Evolutionary conservation across 2,888 invertebrate species (phyloP).

Genomic region (Idaea dimidiata): DNA sequence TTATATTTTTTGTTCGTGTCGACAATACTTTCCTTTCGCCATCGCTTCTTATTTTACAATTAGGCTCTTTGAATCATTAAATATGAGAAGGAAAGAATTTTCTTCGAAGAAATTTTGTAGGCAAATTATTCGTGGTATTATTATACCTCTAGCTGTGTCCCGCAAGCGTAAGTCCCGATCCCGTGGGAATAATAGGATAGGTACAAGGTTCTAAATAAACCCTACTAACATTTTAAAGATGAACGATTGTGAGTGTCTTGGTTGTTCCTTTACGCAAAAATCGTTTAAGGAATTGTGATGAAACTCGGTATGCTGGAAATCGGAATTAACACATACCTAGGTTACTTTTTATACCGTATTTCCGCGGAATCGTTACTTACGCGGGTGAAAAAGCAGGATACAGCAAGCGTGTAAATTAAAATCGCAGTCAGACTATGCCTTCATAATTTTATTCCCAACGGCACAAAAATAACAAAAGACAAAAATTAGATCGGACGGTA

Average conservation of each 20-base stretch:
- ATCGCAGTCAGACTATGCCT: conserved; percentile 15
- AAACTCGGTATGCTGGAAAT: not conserved
- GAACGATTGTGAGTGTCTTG: too few species aligned
- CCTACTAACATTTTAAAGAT: too few species aligned
- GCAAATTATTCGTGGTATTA: not conserved
- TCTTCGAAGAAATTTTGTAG: not conserved
- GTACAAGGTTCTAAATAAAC: too few species aligned
- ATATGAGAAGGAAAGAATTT: conserved; percentile 13
- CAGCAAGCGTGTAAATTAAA: conserved; percentile 28
- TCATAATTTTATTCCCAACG: conserved; percentile 25
- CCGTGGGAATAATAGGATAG: too few species aligned
- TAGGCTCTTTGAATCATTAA: conserved; percentile 36
- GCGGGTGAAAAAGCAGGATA: conserved; percentile 2
- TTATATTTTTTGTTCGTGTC: conserved; percentile 36
- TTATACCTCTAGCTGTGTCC: not conserved
- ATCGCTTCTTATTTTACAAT: conserved; percentile 46
- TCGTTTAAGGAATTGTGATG: too few species aligned
- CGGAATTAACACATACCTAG: not conserved
- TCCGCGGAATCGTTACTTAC: not conserved
- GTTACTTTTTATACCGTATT: not conserved
- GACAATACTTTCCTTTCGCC: conserved; percentile 34
- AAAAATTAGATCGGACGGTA: conserved; percentile 59
- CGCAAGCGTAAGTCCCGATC: too few species aligned
- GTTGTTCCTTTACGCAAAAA: too few species aligned
- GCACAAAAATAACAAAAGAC: conserved; percentile 46